Evolutionary conservation across 2,888 invertebrate genomes (phyloP), one percentile per base, ranked within the genome.

Genomic region (Chrysolina haemoptera): DNA sequence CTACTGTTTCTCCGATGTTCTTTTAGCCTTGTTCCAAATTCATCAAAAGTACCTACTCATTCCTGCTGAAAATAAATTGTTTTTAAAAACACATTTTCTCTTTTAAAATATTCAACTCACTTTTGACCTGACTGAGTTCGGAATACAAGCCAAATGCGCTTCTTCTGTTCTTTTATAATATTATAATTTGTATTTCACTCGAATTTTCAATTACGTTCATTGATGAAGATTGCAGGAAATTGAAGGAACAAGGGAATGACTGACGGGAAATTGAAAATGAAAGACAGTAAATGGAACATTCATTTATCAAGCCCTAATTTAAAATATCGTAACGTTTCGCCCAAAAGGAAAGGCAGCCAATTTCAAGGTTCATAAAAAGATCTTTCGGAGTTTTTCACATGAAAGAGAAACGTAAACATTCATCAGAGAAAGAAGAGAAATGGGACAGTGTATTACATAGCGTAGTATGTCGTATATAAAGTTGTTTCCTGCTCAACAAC

Each of bases 301-400:
- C 66, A 68, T 68, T 74, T 69, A 64, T 64, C 68, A 74, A 68
- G 68, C 62, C 70, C 22, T 46, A 66, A 59, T 63, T 73, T 41
- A 69, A 71, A 75, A 71, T 70, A 68, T 71, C 73, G 65, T 66
- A 65, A 18, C 50, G 68, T 69, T 64, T 27, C 46, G 71, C 64
- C 70, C 71, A 63, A 67, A 71, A 20, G 66, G 50, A 64, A 75
- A 74, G 69, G 71, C 71, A 74, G 53, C 70, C 74, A 75, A 75
- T 75, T 75, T 75, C 75, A 75, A 71, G 75, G 75, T 75, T 75
- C 75, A 75, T 59, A 64, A 53, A 68, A 62, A 65, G 66, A 71
- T 71, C 66, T 62, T 75, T 71, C 68, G 50, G 62, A 68, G 68
- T 71, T 74, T 68, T 71, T 71, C 74, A 68, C 62, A 68, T 62